A percentile compares a stretch with the other conserved stretches of the same genome.
phyloP scores from a whole-genome alignment of 2,797 vertebrate genomes.

The Pterois miles region DNA sequence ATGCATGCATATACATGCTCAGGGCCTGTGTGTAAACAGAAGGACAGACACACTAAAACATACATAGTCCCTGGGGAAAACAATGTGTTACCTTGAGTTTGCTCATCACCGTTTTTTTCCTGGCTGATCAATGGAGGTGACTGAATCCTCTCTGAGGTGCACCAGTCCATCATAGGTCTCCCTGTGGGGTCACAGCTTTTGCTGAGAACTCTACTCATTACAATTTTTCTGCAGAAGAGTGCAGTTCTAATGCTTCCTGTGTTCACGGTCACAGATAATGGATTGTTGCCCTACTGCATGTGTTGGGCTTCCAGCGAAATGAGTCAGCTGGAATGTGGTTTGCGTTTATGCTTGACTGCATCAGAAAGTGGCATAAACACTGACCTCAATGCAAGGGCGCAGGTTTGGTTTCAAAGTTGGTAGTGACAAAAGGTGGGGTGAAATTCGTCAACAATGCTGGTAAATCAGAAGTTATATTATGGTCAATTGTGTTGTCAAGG shows the following conservation, averaged over 20 bases:
- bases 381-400: slow-evolving; percentile 39
- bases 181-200: slow-evolving; percentile 1
- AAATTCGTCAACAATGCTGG: slow-evolving; percentile 25
- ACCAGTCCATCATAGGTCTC: slow-evolving; percentile 22
- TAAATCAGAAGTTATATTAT: slow-evolving; percentile 3
- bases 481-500: slow-evolving; percentile 1
- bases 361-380: slow-evolving; percentile 53
- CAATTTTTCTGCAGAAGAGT: slow-evolving; percentile 1
- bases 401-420: slow-evolving; percentile 44
- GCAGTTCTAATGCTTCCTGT: slow-evolving; percentile 11
- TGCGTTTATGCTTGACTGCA: slow-evolving; percentile 58
- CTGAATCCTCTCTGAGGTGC: slow-evolving; percentile 22
- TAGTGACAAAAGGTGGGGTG: slow-evolving; percentile 23
- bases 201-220: slow-evolving; percentile 7
- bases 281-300: slow-evolving; percentile 31
- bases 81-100: slow-evolving; percentile 32
- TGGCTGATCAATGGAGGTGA: slow-evolving; percentile 37
- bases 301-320: slow-evolving; percentile 49
- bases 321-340: slow-evolving; percentile 63
- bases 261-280: slow-evolving; percentile 22
- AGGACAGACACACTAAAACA: background rate
- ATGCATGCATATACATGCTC: background rate
- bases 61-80: slow-evolving; percentile 3
- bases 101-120: slow-evolving; percentile 2
- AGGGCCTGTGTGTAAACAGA: slow-evolving; percentile 20